phyloP scores from a whole-genome alignment of 2,113 vertebrate species.

The Entelurus aequoreus region DNA sequence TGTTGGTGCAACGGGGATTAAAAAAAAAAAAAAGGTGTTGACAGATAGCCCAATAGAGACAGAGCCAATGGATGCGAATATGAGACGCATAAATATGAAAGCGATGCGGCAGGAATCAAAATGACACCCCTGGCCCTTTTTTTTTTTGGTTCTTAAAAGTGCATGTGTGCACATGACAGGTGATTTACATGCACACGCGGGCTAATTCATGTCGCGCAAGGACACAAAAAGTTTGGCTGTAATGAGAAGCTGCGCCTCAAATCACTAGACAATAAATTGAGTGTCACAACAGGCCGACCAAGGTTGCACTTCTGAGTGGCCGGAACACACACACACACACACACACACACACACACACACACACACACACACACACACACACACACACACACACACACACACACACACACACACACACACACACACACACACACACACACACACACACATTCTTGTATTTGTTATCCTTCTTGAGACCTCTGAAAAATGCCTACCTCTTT shows the following conservation, averaged over 20 bases:
- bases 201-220: conserved; percentile 76
- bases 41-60: conserved; percentile 90
- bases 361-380: too few relatives aligned
- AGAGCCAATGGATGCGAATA: conserved; percentile 92
- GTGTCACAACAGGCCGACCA: conserved; percentile 65
- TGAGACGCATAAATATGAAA: conserved; percentile 99
- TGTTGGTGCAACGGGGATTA: conserved; percentile 88
- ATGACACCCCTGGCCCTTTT: conserved; percentile 86
- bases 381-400: conserved; percentile 47
- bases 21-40: conserved; percentile 76
- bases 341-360: background rate
- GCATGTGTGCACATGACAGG: conserved; percentile 80
- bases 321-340: conserved; percentile 56
- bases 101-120: conserved; percentile 75
- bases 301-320: conserved; percentile 62
- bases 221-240: conserved; percentile 73
- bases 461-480: too few relatives aligned
- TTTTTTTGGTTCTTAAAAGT: conserved; percentile 82
- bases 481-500: too few relatives aligned
- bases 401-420: conserved; percentile 27
- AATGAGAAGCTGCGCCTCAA: conserved; percentile 73
- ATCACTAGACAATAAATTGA: conserved; percentile 69
- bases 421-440: conserved; percentile 27
- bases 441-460: too few relatives aligned
- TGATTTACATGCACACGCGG: conserved; percentile 87